phyloP scores from a whole-genome alignment of 1,140 invertebrate species.

The Galleria mellonella region DNA sequence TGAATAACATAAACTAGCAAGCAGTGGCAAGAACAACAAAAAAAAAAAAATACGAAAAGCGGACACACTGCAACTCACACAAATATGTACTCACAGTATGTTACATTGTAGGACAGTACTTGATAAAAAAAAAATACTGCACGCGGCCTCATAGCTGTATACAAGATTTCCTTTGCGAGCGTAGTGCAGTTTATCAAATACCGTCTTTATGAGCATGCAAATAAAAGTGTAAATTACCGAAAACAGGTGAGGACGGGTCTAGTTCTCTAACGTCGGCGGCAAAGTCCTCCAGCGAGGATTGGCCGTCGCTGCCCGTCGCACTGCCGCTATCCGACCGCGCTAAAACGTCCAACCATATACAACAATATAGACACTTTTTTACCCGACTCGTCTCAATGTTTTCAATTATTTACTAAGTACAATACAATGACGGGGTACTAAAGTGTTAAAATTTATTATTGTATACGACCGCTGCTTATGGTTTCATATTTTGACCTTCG shows the following conservation, averaged over 20 bases:
- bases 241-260: conserved; percentile 66
- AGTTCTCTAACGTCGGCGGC: conserved; percentile 67
- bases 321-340: conserved; percentile 66
- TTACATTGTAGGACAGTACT: too few relatives aligned
- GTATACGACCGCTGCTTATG: too few relatives aligned
- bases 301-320: conserved; percentile 38
- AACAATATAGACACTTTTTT: background rate
- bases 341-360: conserved; percentile 29
- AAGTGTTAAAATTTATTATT: too few relatives aligned
- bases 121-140: too few relatives aligned
- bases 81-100: too few relatives aligned
- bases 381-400: background rate
- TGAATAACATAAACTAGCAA: too few relatives aligned
- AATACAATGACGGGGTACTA: background rate
- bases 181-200: conserved; percentile 13
- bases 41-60: too few relatives aligned
- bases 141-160: too few relatives aligned
- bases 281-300: conserved; percentile 61
- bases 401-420: background rate
- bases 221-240: conserved; percentile 66
- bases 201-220: conserved; percentile 8
- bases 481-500: too few relatives aligned
- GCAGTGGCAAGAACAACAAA: too few relatives aligned
- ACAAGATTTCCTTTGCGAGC: background rate
- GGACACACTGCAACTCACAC: too few relatives aligned